Percentiles rank a stretch among this genome's conserved stretches.
These are phyloP conservation scores for Heliconius ismenius DNA, from an alignment of 2,888 invertebrate species.

Conservation along the genomic window DNA sequence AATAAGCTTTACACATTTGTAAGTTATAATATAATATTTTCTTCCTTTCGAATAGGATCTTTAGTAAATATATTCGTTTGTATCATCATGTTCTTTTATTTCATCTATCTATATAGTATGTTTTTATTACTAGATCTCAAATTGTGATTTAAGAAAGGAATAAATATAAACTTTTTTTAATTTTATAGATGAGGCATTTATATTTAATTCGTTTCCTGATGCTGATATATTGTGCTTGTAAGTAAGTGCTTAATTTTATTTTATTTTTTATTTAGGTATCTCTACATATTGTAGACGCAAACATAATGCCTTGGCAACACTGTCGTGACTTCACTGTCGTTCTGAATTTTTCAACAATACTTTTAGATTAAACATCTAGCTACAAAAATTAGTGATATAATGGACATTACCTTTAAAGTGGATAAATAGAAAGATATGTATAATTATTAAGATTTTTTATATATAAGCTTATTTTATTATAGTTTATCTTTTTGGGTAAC, in stretches of 20 bases:
- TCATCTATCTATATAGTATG: background rate
- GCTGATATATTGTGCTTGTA: too few relatives aligned
- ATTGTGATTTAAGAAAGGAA: background rate
- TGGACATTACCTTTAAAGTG: background rate
- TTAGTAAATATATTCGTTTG: conserved; percentile 12
- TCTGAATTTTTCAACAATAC: too few relatives aligned
- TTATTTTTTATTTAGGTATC: too few relatives aligned
- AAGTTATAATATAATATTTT: conserved; percentile 6
- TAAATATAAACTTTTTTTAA: background rate
- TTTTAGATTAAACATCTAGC: too few relatives aligned
- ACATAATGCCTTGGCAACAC: background rate
- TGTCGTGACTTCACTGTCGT: background rate
- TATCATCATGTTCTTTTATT: background rate
- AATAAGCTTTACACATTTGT: conserved; percentile 23
- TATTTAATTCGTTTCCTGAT: background rate
- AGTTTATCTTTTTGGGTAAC: too few relatives aligned
- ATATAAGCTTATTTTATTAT: too few relatives aligned
- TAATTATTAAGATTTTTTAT: background rate
- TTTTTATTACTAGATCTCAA: background rate
- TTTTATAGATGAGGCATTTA: background rate
- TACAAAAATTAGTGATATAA: background rate
- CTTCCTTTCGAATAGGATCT: background rate
- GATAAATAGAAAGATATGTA: background rate
- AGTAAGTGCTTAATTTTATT: background rate
- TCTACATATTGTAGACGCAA: too few relatives aligned